Evolutionary conservation across 2,113 vertebrate species (phyloP).

Genomic region (Catharus minimus): DNA sequence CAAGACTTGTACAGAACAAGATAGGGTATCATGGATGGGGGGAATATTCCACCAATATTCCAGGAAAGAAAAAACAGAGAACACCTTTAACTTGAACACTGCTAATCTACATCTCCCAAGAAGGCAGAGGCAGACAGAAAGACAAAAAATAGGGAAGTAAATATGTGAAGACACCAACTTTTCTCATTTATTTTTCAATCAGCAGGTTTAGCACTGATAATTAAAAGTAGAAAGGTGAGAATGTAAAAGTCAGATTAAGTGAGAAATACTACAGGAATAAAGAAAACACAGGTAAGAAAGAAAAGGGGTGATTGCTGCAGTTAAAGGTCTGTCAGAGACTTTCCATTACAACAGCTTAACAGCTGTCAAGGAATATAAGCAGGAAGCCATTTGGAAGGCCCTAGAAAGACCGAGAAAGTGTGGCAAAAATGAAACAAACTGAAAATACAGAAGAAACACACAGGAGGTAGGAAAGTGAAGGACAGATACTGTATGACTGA

Average conservation of each 20-base stretch:
- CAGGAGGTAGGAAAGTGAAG: neutral
- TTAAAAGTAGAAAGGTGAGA: constrained; percentile 20
- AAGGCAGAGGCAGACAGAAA: neutral
- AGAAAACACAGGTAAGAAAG: constrained; percentile 1
- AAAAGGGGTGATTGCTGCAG: neutral
- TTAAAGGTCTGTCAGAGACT: neutral
- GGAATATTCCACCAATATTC: fast-evolving
- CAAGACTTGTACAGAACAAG: neutral
- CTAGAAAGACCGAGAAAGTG: neutral
- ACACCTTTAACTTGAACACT: neutral
- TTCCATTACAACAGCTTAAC: neutral
- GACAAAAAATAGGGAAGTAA: neutral
- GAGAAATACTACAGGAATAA: constrained; percentile 23
- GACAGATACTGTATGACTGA: neutral
- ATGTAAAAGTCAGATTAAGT: neutral
- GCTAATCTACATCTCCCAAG: neutral
- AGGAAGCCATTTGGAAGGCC: neutral
- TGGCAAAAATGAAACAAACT: neutral
- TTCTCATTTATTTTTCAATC: neutral
- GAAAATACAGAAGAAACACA: neutral
- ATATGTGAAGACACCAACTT: neutral
- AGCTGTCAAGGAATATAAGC: neutral
- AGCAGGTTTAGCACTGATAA: neutral
- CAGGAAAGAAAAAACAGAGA: neutral
- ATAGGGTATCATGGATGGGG: neutral